Evolutionary conservation across 2,113 vertebrate genomes (phyloP).

Genomic region (Silurus asotus): DNA sequence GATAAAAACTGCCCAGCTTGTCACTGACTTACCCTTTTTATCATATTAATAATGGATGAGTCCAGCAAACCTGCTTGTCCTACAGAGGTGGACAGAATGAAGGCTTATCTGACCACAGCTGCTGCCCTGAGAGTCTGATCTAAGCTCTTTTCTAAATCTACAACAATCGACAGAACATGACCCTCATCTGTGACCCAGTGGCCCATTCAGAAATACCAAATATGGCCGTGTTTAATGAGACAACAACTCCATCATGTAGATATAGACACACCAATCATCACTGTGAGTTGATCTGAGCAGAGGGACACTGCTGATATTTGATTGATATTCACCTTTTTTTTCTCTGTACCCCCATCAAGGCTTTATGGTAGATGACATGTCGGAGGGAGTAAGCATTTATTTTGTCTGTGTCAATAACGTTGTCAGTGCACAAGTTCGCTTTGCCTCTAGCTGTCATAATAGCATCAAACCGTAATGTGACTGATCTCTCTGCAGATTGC

Average conservation of each 20-base stretch:
- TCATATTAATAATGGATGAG: constrained; percentile 61
- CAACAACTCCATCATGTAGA: background rate
- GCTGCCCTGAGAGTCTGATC: constrained; percentile 26
- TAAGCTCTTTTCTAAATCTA: constrained; percentile 10
- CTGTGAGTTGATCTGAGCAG: constrained; percentile 3
- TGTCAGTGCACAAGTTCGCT: constrained; percentile 46
- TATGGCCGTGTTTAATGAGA: background rate
- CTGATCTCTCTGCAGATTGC: constrained; percentile 42
- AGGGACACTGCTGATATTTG: constrained; percentile 11
- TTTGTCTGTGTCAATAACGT: constrained; percentile 47
- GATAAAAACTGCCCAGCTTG: constrained; percentile 58
- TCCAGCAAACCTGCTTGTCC: constrained; percentile 25
- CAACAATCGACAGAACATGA: background rate
- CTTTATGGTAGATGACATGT: constrained; percentile 35
- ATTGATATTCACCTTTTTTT: constrained; percentile 17
- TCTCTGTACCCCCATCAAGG: constrained; percentile 13
- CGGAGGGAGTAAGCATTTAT: constrained; percentile 27
- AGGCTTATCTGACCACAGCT: constrained; percentile 58
- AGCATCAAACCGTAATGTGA: constrained; percentile 50
- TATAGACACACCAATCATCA: background rate
- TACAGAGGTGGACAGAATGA: constrained; percentile 43
- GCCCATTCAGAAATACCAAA: background rate
- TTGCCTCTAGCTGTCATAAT: constrained; percentile 50
- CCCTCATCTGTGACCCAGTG: background rate
- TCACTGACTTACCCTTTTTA: constrained; percentile 56